Evolutionary conservation across 2,888 invertebrate species (phyloP).

Genomic region (Hemicrepidius hirtus): DNA sequence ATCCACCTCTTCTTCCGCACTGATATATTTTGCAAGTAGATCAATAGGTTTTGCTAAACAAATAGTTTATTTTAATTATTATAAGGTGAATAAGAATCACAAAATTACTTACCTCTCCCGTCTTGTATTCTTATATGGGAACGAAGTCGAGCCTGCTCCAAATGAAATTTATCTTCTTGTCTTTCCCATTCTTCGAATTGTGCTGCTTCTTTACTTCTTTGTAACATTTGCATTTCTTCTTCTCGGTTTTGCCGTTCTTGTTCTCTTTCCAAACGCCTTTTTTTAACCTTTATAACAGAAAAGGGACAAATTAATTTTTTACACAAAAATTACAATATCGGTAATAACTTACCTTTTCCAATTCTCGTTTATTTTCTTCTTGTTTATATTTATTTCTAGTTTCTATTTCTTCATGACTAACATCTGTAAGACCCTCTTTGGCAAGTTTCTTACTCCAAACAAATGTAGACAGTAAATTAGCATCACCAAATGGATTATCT

Average conservation of each 20-base stretch:
- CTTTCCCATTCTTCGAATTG: slow-evolving; percentile 95
- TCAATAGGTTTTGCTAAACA: slow-evolving; percentile 94
- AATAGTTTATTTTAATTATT: background rate
- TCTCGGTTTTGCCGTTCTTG: slow-evolving; percentile 88
- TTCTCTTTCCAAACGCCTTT: slow-evolving; percentile 91
- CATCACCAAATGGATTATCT: slow-evolving; percentile 99
- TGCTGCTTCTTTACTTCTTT: slow-evolving; percentile 92
- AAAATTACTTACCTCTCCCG: slow-evolving; percentile 79
- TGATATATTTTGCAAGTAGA: slow-evolving; percentile 95
- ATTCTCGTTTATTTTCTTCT: slow-evolving; percentile 91
- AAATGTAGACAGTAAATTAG: slow-evolving; percentile 94
- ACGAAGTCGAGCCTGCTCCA: slow-evolving; percentile 95
- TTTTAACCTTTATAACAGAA: slow-evolving; percentile 93
- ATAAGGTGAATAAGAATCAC: background rate
- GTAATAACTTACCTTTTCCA: slow-evolving; percentile 83
- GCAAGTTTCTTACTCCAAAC: slow-evolving; percentile 98
- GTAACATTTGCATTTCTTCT: slow-evolving; percentile 88
- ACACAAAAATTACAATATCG: too few species aligned
- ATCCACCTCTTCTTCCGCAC: slow-evolving; percentile 90
- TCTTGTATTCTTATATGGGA: slow-evolving; percentile 97
- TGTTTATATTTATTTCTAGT: slow-evolving; percentile 89
- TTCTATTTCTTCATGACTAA: slow-evolving; percentile 87
- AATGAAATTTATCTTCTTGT: slow-evolving; percentile 98
- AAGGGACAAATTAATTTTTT: background rate
- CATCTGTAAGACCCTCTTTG: slow-evolving; percentile 90